Evolutionary conservation across 2,113 vertebrate genomes (phyloP).

Genomic region (Esox niger): DNA sequence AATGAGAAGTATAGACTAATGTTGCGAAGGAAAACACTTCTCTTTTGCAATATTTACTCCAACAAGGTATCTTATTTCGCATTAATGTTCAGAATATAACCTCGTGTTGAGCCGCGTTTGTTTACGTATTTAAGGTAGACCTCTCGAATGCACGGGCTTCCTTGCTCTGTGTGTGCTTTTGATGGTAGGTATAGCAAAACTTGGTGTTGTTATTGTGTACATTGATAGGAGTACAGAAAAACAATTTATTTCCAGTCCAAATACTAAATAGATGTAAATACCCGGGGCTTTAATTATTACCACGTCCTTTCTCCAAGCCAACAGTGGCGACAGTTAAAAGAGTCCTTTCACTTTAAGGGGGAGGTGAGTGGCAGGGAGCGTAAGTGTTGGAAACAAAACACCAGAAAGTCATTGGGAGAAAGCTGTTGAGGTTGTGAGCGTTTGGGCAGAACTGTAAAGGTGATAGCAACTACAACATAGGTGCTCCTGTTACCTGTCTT

Average conservation of each 20-base stretch:
- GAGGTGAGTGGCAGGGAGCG: conserved; percentile 67
- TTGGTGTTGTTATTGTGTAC: background rate
- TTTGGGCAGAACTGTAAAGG: conserved; percentile 23
- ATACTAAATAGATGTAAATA: background rate
- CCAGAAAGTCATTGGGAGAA: conserved; percentile 60
- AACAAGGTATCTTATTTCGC: too few species aligned
- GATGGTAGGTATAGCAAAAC: background rate
- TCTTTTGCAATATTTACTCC: too few species aligned
- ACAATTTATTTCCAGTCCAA: background rate
- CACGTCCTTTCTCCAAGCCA: conserved; percentile 2
- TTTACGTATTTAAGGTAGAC: too few species aligned
- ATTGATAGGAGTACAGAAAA: background rate
- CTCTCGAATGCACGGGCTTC: too few species aligned
- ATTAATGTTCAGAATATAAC: too few species aligned
- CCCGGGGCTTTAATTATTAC: background rate
- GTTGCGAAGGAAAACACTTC: too few species aligned
- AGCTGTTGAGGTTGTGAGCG: conserved; percentile 41
- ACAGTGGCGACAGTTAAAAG: conserved; percentile 20
- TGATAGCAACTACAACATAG: background rate
- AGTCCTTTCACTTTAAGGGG: conserved; percentile 79
- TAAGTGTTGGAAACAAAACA: conserved; percentile 61
- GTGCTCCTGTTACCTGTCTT: too few species aligned
- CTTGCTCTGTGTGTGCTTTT: background rate
- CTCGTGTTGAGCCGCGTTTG: too few species aligned
- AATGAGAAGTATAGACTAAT: too few species aligned